A percentile compares a stretch with the other conserved stretches of the same genome.
phyloP scores from a whole-genome alignment of 2,113 vertebrate species.

The Paramisgurnus dabryanus region DNA sequence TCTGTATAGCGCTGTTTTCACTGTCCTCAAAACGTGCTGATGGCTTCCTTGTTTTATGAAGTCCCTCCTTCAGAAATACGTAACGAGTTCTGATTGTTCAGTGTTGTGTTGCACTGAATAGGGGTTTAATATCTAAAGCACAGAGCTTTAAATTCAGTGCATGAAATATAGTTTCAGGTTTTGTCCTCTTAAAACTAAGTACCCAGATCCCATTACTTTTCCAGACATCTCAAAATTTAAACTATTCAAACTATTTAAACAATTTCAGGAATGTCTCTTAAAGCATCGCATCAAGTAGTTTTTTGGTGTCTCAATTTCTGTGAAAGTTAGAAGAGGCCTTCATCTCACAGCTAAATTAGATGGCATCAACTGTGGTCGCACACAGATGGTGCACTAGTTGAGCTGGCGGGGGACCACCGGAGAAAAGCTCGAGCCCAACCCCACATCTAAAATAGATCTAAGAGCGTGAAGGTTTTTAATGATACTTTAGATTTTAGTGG shows the following conservation, averaged over 20 bases:
- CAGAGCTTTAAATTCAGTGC: too few species aligned
- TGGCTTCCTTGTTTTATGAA: too few species aligned
- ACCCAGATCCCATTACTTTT: not conserved
- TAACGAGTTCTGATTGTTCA: too few species aligned
- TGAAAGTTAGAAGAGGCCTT: slow-evolving; percentile 6
- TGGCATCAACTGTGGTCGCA: slow-evolving; percentile 2
- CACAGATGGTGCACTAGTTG: slow-evolving; percentile 53
- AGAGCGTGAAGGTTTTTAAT: slow-evolving; percentile 18
- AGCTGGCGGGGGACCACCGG: slow-evolving; percentile 41
- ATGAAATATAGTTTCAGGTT: too few species aligned
- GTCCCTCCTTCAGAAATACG: too few species aligned
- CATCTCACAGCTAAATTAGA: slow-evolving; percentile 34
- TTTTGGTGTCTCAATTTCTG: not conserved
- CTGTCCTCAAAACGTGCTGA: too few species aligned
- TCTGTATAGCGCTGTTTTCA: too few species aligned
- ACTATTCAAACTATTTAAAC: too few species aligned
- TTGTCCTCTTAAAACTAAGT: not conserved
- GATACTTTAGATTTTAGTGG: not conserved
- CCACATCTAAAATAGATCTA: slow-evolving; percentile 31
- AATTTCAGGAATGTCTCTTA: not conserved
- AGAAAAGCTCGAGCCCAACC: slow-evolving; percentile 32
- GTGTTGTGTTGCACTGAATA: too few species aligned
- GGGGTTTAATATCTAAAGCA: too few species aligned
- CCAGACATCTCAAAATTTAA: not conserved
- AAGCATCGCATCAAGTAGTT: not conserved